Evolutionary conservation across 1,140 invertebrate genomes (phyloP).

Genomic region (Nylanderia fulva): DNA sequence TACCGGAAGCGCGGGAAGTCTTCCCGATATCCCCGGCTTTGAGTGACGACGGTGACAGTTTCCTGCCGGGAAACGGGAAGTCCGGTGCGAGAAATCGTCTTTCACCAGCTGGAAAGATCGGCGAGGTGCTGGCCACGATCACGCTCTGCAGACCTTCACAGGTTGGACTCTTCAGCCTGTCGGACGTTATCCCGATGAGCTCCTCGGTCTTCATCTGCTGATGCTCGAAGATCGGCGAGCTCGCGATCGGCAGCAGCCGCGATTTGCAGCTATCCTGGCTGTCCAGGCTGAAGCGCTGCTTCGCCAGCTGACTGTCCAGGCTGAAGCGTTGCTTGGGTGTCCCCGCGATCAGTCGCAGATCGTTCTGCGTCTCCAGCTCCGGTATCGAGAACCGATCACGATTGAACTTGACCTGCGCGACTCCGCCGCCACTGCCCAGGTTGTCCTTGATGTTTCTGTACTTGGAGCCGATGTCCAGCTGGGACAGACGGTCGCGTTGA

Average conservation of each 20-base stretch:
- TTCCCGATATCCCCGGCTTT: constrained; percentile 6
- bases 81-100: constrained; percentile 70
- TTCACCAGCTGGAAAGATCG: constrained; percentile 77
- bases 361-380: constrained; percentile 82
- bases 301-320: constrained; percentile 81
- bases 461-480: constrained; percentile 80
- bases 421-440: constrained; percentile 50
- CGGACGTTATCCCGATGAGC: not conserved
- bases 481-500: constrained; percentile 81
- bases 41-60: constrained; percentile 14
- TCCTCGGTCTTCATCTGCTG: constrained; percentile 71
- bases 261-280: constrained; percentile 75
- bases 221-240: constrained; percentile 80
- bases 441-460: constrained; percentile 70
- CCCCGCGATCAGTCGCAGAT: constrained; percentile 80
- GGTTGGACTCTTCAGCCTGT: constrained; percentile 68
- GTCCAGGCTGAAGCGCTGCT: constrained; percentile 81
- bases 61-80: constrained; percentile 48
- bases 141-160: constrained; percentile 78
- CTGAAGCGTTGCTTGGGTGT: constrained; percentile 83
- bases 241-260: constrained; percentile 81
- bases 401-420: constrained; percentile 76
- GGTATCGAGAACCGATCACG: constrained; percentile 83
- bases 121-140: constrained; percentile 78
- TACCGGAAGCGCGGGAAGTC: not conserved